These are phyloP conservation scores for Oncorhynchus kisutch DNA, from an alignment of 2,113 vertebrate genomes.

Conservation along the genomic window DNA sequence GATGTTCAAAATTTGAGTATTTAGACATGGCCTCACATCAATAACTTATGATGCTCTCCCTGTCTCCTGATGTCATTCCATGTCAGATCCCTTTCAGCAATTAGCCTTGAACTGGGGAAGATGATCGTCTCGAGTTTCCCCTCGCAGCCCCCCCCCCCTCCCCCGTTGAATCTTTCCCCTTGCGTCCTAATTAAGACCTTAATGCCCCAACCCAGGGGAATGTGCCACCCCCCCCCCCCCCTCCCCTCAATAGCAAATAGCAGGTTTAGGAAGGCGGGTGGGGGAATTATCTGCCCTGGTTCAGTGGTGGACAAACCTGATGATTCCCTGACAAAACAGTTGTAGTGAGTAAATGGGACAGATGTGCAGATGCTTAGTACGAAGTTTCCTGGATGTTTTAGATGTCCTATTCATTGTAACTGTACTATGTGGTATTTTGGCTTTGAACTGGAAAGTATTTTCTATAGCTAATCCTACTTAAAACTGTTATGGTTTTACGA, in stretches of 20 bases:
- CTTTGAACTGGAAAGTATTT: conserved; percentile 4
- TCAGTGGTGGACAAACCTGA: conserved; percentile 58
- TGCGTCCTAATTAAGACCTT: conserved; percentile 83
- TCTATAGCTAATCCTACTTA: conserved; percentile 40
- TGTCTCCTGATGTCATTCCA: conserved; percentile 54
- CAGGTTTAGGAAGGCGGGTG: conserved; percentile 23
- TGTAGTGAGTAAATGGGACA: conserved; percentile 27
- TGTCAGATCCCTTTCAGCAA: conserved; percentile 69
- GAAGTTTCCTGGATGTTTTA: not conserved
- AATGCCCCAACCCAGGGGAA: conserved; percentile 56
- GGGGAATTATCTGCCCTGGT: conserved; percentile 64
- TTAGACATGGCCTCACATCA: conserved; percentile 63
- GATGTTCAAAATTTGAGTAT: conserved; percentile 48
- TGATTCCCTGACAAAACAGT: conserved; percentile 72
- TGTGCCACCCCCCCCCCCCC: too few species aligned
- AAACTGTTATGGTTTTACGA: conserved; percentile 64
- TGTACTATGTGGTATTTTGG: not conserved
- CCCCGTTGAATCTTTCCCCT: conserved; percentile 72
- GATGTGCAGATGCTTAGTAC: not conserved
- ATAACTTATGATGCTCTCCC: conserved; percentile 54
- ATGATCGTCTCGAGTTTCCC: conserved; percentile 74
- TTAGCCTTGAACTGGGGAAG: conserved; percentile 82
- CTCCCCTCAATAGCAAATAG: not conserved
- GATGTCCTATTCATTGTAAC: not conserved
- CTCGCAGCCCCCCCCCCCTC: conserved; percentile 63